Conservation (phyloP, 2,797 vertebrate species). For the Phalanger gymnotis region DNA sequence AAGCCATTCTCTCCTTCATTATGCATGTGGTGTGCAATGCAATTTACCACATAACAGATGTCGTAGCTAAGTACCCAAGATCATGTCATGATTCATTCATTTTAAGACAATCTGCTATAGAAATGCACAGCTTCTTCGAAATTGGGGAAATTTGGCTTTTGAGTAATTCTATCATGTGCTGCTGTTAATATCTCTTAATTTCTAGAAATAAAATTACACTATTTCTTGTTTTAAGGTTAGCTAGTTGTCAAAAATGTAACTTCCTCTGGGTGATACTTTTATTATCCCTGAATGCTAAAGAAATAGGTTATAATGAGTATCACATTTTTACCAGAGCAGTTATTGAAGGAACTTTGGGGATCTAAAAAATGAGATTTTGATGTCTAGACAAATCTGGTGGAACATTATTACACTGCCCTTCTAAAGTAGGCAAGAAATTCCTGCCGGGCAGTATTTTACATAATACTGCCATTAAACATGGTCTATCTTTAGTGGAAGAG, state of each 20-base stretch:
- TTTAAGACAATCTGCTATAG: conserved; percentile 83
- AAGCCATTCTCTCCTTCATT: conserved; percentile 79
- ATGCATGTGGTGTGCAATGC: conserved; percentile 77
- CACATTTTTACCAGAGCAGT: conserved; percentile 40
- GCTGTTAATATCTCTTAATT: conserved; percentile 61
- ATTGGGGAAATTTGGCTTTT: conserved; percentile 66
- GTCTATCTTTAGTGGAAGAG: conserved; percentile 67
- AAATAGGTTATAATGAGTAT: conserved; percentile 48
- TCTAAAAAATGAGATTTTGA: conserved; percentile 61
- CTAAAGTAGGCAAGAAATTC: conserved; percentile 67
- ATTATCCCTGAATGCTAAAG: conserved; percentile 19
- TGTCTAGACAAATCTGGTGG: conserved; percentile 66
- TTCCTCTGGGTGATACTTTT: conserved; percentile 41
- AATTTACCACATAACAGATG: conserved; percentile 85
- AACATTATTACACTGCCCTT: conserved; percentile 58
- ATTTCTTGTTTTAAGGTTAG: conserved; percentile 28
- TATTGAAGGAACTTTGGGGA: conserved; percentile 49
- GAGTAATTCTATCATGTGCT: conserved; percentile 58
- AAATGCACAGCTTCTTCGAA: conserved; percentile 73
- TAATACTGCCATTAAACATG: conserved; percentile 73
- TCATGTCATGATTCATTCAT: conserved; percentile 85
- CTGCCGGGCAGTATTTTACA: conserved; percentile 63
- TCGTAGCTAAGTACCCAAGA: conserved; percentile 79
- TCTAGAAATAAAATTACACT: conserved; percentile 33
- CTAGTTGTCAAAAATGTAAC: neutral